phyloP scores from a whole-genome alignment of 1,140 invertebrate species.

The Acromyrmex heyeri region DNA sequence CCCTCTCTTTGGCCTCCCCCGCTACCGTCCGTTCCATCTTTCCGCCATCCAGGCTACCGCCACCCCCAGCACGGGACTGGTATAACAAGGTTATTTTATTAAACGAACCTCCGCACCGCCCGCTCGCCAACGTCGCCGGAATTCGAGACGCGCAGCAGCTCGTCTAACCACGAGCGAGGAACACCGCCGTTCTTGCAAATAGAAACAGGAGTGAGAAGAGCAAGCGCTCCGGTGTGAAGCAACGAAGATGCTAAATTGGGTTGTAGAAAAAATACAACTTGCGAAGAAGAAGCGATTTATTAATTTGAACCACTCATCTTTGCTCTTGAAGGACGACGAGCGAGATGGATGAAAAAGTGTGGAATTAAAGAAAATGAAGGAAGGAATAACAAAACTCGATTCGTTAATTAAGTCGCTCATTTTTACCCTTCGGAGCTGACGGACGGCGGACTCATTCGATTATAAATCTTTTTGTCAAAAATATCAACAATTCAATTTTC shows the following conservation, averaged over 20 bases:
- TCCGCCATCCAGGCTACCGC: neutral
- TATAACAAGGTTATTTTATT: constrained; percentile 86
- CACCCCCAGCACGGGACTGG: constrained; percentile 64
- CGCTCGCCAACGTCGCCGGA: constrained; percentile 76
- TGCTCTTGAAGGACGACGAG: neutral
- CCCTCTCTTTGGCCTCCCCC: neutral
- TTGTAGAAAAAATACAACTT: neutral
- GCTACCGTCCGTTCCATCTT: neutral
- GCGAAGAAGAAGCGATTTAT: neutral
- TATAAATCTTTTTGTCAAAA: no score
- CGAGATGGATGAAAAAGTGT: neutral
- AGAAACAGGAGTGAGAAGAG: neutral
- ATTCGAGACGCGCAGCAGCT: constrained; percentile 69
- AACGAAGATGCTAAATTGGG: constrained; percentile 14
- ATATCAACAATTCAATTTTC: no score
- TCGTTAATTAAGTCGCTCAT: neutral
- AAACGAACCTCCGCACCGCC: constrained; percentile 82
- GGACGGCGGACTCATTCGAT: no score
- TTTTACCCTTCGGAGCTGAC: neutral
- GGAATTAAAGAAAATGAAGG: neutral
- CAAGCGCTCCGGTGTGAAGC: constrained; percentile 2
- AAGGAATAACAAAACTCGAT: neutral
- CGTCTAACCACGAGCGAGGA: constrained; percentile 53
- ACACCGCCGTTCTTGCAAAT: constrained; percentile 43
- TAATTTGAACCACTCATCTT: constrained; percentile 7